Evolutionary conservation across 2,797 vertebrate species (phyloP).

Genomic region (Falco cherrug): DNA sequence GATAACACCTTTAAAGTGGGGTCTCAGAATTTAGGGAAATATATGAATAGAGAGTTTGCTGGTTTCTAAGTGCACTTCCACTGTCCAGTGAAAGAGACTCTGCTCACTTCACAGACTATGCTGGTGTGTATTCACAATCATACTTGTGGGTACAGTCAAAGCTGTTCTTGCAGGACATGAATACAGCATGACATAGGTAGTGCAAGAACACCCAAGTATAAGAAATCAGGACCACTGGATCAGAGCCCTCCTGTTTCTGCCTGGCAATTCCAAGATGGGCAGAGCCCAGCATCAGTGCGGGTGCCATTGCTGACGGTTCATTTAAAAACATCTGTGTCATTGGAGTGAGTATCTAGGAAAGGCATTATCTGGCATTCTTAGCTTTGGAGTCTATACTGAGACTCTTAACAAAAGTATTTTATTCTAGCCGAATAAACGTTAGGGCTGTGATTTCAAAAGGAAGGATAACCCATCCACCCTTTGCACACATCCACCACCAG

Average conservation of each 20-base stretch:
- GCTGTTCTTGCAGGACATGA: not conserved
- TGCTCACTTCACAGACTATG: not conserved
- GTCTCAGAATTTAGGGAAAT: not conserved
- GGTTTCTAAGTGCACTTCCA: not conserved
- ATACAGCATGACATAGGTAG: not conserved
- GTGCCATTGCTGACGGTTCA: not conserved
- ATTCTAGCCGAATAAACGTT: not conserved
- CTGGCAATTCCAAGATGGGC: not conserved
- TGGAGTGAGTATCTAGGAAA: not conserved
- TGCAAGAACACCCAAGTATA: not conserved
- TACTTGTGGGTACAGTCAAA: not conserved
- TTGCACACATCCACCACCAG: not conserved
- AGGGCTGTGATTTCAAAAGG: not conserved
- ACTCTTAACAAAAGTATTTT: not conserved
- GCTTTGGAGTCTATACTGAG: not conserved
- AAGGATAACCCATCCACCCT: not conserved
- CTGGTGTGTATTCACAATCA: not conserved
- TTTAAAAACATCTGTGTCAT: not conserved
- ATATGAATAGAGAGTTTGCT: not conserved
- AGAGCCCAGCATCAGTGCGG: not conserved
- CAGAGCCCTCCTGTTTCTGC: not conserved
- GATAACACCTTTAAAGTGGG: not conserved
- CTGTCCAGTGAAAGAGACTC: not conserved
- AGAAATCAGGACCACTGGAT: not conserved
- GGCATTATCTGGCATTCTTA: not conserved